phyloP scores from a whole-genome alignment of 2,888 invertebrate species.

The Drosophila neotestacea region DNA sequence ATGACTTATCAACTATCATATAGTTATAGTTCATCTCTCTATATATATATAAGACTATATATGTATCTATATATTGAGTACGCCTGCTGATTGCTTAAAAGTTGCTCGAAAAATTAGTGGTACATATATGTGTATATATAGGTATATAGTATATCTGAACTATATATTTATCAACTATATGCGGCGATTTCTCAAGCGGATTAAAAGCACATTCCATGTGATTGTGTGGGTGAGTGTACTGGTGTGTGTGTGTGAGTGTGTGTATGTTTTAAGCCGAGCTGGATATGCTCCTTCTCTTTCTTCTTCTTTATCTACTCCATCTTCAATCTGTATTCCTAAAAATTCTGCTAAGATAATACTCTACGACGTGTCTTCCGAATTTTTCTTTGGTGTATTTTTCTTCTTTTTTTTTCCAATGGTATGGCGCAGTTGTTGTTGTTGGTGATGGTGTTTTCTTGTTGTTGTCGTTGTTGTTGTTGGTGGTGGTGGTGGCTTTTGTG shows the following conservation, averaged over 20 bases:
- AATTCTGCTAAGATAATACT: constrained; percentile 7
- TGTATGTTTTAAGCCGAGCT: constrained; percentile 40
- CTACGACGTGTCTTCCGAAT: constrained; percentile 10
- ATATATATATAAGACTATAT: constrained; percentile 22
- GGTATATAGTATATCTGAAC: constrained; percentile 25
- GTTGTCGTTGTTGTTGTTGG: constrained; percentile 41
- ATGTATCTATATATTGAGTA: constrained; percentile 48
- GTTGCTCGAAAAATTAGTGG: constrained; percentile 78
- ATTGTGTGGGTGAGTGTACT: constrained; percentile 12
- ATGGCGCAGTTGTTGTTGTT: constrained; percentile 73
- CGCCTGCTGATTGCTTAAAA: constrained; percentile 75
- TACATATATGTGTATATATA: constrained; percentile 33
- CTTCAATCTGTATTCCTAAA: constrained; percentile 1
- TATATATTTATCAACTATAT: constrained; percentile 46
- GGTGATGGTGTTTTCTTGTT: constrained; percentile 47
- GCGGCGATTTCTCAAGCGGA: constrained; percentile 69
- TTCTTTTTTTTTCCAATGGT: constrained; percentile 75
- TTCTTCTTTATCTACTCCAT: constrained; percentile 3
- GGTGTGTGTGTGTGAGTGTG: constrained; percentile 16
- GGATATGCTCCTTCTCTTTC: constrained; percentile 9
- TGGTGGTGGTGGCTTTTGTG: constrained; percentile 51
- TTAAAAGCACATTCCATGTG: constrained; percentile 72
- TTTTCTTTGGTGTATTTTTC: not conserved
- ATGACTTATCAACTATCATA: constrained; percentile 49
- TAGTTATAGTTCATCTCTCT: constrained; percentile 31